phyloP scores from a whole-genome alignment of 2,888 invertebrate genomes.

The Camptogramma bilineatum region DNA sequence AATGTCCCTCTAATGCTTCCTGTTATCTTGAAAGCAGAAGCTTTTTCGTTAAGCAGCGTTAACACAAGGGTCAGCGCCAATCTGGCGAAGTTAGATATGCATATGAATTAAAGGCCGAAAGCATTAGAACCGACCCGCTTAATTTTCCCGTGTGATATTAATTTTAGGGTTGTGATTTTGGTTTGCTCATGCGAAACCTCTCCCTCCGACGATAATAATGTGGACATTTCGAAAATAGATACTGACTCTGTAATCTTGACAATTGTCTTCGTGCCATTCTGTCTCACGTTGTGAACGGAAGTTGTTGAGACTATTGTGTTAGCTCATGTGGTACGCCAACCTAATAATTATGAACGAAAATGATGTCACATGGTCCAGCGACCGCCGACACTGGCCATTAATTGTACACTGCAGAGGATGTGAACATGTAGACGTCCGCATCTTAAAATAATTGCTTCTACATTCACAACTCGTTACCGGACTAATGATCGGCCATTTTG shows the following conservation, averaged over 20 bases:
- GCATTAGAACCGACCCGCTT: conserved; percentile 58
- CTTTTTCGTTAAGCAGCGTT: conserved; percentile 57
- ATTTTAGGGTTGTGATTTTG: conserved; percentile 72
- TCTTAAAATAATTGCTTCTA: conserved; percentile 47
- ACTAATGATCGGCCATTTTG: conserved; percentile 33
- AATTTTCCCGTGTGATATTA: conserved; percentile 73
- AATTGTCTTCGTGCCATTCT: conserved; percentile 32
- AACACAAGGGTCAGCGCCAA: conserved; percentile 59
- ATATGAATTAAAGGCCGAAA: conserved; percentile 55
- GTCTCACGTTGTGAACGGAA: conserved; percentile 41
- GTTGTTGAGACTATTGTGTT: conserved; percentile 41
- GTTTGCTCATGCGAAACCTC: conserved; percentile 60
- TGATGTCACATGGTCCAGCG: conserved; percentile 47
- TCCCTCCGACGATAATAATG: conserved; percentile 64
- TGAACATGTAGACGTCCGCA: conserved; percentile 31
- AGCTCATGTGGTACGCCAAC: conserved; percentile 38
- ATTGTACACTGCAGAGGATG: conserved; percentile 40
- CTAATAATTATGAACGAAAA: conserved; percentile 47
- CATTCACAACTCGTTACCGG: conserved; percentile 31
- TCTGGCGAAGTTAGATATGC: conserved; percentile 66
- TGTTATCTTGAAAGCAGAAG: conserved; percentile 40
- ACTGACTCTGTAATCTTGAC: conserved; percentile 24
- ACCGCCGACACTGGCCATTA: conserved; percentile 43
- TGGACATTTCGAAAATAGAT: conserved; percentile 54
- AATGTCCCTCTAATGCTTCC: conserved; percentile 46